A percentile compares a stretch with the other conserved stretches of the same genome.
These are phyloP conservation scores for Esox niger DNA, from an alignment of 2,113 vertebrate species.

Conservation along the genomic window DNA sequence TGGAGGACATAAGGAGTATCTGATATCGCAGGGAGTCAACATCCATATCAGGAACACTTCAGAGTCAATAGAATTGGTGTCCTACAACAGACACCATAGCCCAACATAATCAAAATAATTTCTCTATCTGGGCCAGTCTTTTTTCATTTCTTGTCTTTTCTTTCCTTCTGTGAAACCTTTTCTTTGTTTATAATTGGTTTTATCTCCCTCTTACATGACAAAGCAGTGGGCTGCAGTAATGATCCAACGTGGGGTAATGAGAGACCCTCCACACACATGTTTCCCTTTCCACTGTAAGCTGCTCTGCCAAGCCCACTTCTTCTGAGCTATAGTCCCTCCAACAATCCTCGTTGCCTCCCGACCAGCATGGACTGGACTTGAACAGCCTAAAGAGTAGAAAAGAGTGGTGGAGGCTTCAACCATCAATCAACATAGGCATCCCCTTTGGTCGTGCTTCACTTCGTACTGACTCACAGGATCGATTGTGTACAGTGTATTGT, in stretches of 20 bases:
- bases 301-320: slow-evolving; percentile 75
- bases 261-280: slow-evolving; percentile 70
- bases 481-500: no score
- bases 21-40: not conserved
- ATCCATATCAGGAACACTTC: no score
- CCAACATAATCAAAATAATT: no score
- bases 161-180: no score
- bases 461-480: no score
- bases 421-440: not conserved
- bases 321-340: slow-evolving; percentile 59
- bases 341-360: no score
- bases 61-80: not conserved
- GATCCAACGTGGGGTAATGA: slow-evolving; percentile 70
- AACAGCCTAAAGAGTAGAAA: slow-evolving; percentile 50
- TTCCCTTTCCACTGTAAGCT: slow-evolving; percentile 69
- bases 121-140: no score
- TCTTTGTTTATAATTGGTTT: not conserved
- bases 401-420: not conserved
- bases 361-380: not conserved
- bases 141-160: no score
- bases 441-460: not conserved
- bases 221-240: slow-evolving; percentile 79
- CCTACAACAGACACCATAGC: no score
- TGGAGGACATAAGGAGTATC: not conserved
- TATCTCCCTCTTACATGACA: slow-evolving; percentile 59